Percentiles rank a stretch among this genome's conserved stretches.
Conservation (phyloP, 2,113 vertebrate genomes). For the Cariama cristata region DNA sequence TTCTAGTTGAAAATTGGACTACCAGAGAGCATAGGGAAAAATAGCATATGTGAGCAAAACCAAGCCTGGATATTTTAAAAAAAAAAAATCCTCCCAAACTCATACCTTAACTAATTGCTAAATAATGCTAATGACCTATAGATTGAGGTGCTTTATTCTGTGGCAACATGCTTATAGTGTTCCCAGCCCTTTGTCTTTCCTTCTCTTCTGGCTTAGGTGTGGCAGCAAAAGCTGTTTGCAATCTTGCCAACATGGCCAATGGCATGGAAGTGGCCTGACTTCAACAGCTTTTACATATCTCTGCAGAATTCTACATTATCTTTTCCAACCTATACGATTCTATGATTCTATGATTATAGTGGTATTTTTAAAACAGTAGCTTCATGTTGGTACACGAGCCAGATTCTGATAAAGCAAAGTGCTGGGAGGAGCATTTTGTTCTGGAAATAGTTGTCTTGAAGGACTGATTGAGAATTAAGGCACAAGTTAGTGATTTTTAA, state of each 20-base stretch:
- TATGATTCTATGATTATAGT: no score
- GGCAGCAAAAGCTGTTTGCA: background rate
- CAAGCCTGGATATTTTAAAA: background rate
- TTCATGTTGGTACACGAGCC: background rate
- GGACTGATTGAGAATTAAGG: background rate
- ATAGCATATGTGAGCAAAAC: background rate
- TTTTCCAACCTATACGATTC: no score
- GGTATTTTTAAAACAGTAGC: background rate
- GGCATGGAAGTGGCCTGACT: background rate
- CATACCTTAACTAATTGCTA: background rate
- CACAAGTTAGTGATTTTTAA: background rate
- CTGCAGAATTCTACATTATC: background rate
- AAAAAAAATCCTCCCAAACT: background rate
- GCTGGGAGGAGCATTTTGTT: background rate
- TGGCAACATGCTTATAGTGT: background rate
- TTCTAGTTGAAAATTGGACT: background rate
- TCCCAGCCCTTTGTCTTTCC: background rate
- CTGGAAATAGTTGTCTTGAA: background rate
- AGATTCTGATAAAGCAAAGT: background rate
- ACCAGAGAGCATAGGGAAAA: background rate
- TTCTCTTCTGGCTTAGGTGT: background rate
- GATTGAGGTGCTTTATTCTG: background rate
- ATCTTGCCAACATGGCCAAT: rapidly evolving
- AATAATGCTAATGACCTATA: background rate
- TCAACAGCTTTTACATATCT: background rate